phyloP scores from a whole-genome alignment of 2,888 invertebrate genomes.

The Polylopha cassiicola region DNA sequence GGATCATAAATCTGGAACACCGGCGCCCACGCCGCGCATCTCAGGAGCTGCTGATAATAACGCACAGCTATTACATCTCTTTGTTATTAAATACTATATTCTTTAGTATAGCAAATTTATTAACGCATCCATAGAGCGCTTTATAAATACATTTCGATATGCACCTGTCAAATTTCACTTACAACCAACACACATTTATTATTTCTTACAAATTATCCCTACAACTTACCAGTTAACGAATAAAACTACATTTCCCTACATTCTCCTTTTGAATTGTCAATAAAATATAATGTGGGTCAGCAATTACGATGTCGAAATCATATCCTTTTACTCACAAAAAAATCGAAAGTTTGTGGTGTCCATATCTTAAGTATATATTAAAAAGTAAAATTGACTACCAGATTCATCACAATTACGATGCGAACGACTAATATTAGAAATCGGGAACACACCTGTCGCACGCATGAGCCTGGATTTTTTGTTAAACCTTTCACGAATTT shows the following conservation, averaged over 20 bases:
- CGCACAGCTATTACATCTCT: slow-evolving; percentile 46
- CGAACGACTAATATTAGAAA: slow-evolving; percentile 63
- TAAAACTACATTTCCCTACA: neutral
- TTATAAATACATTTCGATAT: no score
- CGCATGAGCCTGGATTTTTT: slow-evolving; percentile 62
- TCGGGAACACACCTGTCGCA: slow-evolving; percentile 67
- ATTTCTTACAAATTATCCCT: no score
- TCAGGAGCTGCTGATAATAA: slow-evolving; percentile 62
- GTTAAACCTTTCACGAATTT: slow-evolving; percentile 66
- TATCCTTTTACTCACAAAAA: slow-evolving; percentile 26
- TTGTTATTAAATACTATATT: slow-evolving; percentile 17
- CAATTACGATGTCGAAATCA: slow-evolving; percentile 6
- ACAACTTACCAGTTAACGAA: no score
- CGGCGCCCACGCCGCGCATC: slow-evolving; percentile 65
- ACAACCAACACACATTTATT: no score
- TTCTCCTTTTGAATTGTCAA: neutral
- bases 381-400: slow-evolving; percentile 44
- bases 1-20: slow-evolving; percentile 49
- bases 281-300: slow-evolving; percentile 1
- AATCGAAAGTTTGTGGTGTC: slow-evolving; percentile 57
- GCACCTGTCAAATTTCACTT: no score
- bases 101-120: no score
- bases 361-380: slow-evolving; percentile 46
- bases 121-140: no score
- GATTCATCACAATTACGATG: slow-evolving; percentile 54